phyloP scores from a whole-genome alignment of 2,888 invertebrate species.

The Amiota communis region DNA sequence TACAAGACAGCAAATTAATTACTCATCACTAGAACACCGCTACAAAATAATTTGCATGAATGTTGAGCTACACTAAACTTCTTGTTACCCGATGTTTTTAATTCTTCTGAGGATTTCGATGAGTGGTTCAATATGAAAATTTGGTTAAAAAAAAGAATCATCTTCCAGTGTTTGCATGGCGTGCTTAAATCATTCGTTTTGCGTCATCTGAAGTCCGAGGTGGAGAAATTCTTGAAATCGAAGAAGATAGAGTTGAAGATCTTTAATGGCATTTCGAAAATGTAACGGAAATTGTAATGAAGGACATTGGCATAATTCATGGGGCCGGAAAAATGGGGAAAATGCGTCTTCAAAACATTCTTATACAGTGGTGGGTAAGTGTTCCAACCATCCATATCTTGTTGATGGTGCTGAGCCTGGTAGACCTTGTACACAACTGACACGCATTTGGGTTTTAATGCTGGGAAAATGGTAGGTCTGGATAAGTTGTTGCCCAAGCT shows the following conservation, averaged over 20 bases:
- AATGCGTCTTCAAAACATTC: slow-evolving; percentile 97
- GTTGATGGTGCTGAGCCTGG: slow-evolving; percentile 99
- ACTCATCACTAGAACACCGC: slow-evolving; percentile 95
- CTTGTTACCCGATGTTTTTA: slow-evolving; percentile 97
- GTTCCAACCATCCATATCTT: slow-evolving; percentile 98
- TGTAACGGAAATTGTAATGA: slow-evolving; percentile 99
- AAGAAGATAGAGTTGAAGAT: slow-evolving; percentile 99
- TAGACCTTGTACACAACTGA: slow-evolving; percentile 98
- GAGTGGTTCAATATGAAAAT: slow-evolving; percentile 97
- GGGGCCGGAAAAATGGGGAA: slow-evolving; percentile 98
- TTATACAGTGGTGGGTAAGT: slow-evolving; percentile 99
- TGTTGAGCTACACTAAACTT: slow-evolving; percentile 98
- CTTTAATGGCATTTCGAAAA: slow-evolving; percentile 96
- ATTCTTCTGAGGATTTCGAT: slow-evolving; percentile 98
- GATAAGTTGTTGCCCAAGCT: slow-evolving; percentile 95
- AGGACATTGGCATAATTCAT: slow-evolving; percentile 98
- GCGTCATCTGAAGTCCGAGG: slow-evolving; percentile 95
- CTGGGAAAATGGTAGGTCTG: slow-evolving; percentile 96
- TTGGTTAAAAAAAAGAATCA: too few relatives aligned
- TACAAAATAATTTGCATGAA: slow-evolving; percentile 99
- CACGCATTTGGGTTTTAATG: slow-evolving; percentile 93
- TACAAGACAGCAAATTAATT: slow-evolving; percentile 97
- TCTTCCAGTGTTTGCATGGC: slow-evolving; percentile 93
- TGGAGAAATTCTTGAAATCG: slow-evolving; percentile 95
- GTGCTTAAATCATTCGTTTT: slow-evolving; percentile 95